Evolutionary conservation across 1,140 invertebrate genomes (phyloP).

Genomic region (Drosophila ercepeae): DNA sequence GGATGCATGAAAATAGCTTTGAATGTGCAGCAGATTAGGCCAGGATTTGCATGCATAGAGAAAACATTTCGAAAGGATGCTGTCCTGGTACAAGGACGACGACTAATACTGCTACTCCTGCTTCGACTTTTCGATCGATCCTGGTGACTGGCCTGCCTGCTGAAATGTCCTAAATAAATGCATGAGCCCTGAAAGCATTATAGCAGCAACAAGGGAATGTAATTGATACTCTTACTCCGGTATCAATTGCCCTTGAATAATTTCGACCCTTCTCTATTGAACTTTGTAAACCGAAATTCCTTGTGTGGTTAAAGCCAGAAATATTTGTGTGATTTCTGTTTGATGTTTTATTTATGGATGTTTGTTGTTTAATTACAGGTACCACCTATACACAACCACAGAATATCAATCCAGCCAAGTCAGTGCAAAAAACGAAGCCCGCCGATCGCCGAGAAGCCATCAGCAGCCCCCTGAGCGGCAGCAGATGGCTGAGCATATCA

Average conservation of each 20-base stretch:
- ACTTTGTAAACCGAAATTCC: neutral
- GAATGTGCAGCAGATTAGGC: conserved; percentile 66
- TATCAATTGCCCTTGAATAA: conserved; percentile 2
- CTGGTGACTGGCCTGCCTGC: conserved; percentile 9
- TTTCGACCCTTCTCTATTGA: neutral
- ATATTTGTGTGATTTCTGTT: conserved; percentile 1
- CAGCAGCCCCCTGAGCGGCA: conserved; percentile 21
- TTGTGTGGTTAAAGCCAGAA: neutral
- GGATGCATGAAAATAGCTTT: conserved; percentile 69
- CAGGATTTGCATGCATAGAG: conserved; percentile 66
- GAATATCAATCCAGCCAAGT: conserved; percentile 71
- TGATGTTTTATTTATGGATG: neutral
- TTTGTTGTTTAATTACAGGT: conserved; percentile 53
- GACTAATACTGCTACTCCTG: neutral
- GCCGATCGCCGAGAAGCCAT: conserved; percentile 46
- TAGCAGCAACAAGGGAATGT: conserved; percentile 48
- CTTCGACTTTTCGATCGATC: conserved; percentile 16
- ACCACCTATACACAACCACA: conserved; percentile 74
- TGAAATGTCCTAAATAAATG: conserved; percentile 71
- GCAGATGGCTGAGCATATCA: conserved; percentile 73
- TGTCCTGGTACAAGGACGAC: neutral
- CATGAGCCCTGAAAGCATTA: conserved; percentile 49
- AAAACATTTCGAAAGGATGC: conserved; percentile 40
- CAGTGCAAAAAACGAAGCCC: conserved; percentile 47
- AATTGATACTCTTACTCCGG: conserved; percentile 64